phyloP scores from a whole-genome alignment of 2,888 invertebrate genomes.

The Cyclophora albipunctata region DNA sequence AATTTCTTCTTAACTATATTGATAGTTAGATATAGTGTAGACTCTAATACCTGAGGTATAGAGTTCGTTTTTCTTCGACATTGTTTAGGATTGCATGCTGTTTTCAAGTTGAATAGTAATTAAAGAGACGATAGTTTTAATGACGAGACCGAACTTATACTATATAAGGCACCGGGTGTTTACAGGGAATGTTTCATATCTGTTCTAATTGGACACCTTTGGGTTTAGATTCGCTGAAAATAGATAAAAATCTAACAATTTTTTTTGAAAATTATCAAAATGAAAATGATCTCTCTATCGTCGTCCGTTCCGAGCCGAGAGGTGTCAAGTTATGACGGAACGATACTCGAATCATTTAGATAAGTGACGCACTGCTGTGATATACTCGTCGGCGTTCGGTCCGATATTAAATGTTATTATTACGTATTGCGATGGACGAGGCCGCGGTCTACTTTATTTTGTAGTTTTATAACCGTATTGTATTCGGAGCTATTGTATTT shows the following conservation, averaged over 20 bases:
- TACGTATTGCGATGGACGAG: constrained; percentile 23
- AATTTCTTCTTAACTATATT: not conserved
- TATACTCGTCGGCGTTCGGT: constrained; percentile 52
- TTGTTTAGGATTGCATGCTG: too few species aligned
- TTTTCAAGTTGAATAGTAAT: too few species aligned
- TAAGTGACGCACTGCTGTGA: constrained; percentile 64
- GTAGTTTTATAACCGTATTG: constrained; percentile 16
- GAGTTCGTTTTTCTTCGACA: too few species aligned
- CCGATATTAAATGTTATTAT: constrained; percentile 33
- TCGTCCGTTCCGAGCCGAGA: not conserved
- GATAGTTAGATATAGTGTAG: not conserved
- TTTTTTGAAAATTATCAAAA: not conserved
- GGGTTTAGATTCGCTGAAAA: not conserved
- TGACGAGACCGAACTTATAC: constrained; percentile 13
- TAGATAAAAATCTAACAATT: too few species aligned
- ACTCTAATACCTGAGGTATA: too few species aligned
- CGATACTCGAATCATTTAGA: constrained; percentile 51
- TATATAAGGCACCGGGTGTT: constrained; percentile 55
- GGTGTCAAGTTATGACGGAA: constrained; percentile 20
- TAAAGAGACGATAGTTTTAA: not conserved
- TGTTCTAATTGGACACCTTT: constrained; percentile 18
- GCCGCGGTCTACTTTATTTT: constrained; percentile 24
- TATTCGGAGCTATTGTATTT: too few species aligned
- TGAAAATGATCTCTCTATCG: not conserved
- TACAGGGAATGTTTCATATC: constrained; percentile 47